A percentile compares a stretch with the other conserved stretches of the same genome.
These are phyloP conservation scores for Parnassius glacialis DNA, from an alignment of 2,888 invertebrate genomes.

Conservation along the genomic window DNA sequence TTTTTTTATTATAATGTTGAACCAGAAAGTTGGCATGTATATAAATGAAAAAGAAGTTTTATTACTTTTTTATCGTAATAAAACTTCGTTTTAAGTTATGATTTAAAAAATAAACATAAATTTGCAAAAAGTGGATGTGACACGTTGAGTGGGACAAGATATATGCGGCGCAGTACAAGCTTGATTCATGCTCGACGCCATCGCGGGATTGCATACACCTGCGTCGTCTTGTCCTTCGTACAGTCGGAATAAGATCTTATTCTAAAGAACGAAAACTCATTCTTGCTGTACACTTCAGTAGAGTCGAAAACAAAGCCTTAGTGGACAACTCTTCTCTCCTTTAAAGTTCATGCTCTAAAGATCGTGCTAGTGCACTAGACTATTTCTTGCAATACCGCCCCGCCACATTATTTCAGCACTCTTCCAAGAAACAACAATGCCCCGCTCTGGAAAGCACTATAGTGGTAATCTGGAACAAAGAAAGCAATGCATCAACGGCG, in stretches of 20 bases:
- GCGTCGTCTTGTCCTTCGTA: constrained; percentile 39
- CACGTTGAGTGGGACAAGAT: constrained; percentile 64
- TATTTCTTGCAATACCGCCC: constrained; percentile 48
- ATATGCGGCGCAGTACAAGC: constrained; percentile 64
- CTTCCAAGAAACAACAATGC: constrained; percentile 73
- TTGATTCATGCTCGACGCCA: constrained; percentile 63
- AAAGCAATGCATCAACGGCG: constrained; percentile 64
- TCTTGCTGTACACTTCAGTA: constrained; percentile 31
- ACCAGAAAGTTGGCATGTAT: too few relatives aligned
- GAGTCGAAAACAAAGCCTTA: constrained; percentile 53
- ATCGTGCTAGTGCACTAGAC: constrained; percentile 55
- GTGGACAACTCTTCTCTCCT: constrained; percentile 50
- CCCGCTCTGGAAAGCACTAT: constrained; percentile 61
- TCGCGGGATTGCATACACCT: constrained; percentile 61
- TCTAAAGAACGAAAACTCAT: constrained; percentile 33
- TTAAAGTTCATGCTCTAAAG: constrained; percentile 52
- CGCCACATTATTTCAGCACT: constrained; percentile 72
- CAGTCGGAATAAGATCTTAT: constrained; percentile 40
- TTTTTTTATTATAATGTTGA: too few relatives aligned
- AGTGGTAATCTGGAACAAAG: constrained; percentile 57
- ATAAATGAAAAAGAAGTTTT: too few relatives aligned
- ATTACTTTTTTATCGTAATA: too few relatives aligned
- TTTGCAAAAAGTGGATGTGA: constrained; percentile 53
- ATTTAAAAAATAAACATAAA: constrained; percentile 29
- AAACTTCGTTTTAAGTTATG: too few relatives aligned